Percentiles rank a stretch among this genome's conserved stretches.
phyloP scores from a whole-genome alignment of 2,797 vertebrate genomes.

The Myripristis jacobus region DNA sequence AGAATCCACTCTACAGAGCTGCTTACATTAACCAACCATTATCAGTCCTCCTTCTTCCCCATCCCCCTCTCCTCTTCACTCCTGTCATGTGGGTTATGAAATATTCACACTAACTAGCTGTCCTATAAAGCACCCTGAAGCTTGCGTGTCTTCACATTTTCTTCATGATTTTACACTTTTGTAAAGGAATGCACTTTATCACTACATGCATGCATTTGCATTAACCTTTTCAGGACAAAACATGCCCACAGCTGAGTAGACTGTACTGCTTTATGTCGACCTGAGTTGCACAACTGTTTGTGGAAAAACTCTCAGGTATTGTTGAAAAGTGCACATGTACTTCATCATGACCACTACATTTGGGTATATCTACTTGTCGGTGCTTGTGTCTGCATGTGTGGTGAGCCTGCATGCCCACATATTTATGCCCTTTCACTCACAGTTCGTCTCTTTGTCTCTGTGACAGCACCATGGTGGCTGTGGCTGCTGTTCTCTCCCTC shows the following conservation, averaged over 20 bases:
- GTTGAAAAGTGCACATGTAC: neutral
- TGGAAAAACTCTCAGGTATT: neutral
- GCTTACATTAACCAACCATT: slow-evolving; percentile 39
- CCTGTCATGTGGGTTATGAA: slow-evolving; percentile 77
- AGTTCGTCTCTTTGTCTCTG: slow-evolving; percentile 99
- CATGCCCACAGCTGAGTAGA: neutral
- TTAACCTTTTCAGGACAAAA: slow-evolving; percentile 12
- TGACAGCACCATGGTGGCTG: slow-evolving; percentile 97
- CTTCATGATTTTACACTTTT: slow-evolving; percentile 19
- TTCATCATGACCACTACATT: neutral
- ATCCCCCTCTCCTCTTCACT: slow-evolving; percentile 55
- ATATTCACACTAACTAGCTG: slow-evolving; percentile 79
- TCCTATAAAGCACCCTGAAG: slow-evolving; percentile 62
- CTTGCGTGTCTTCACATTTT: slow-evolving; percentile 47
- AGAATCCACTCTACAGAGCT: slow-evolving; percentile 29
- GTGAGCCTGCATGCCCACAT: slow-evolving; percentile 36
- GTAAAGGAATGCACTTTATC: slow-evolving; percentile 28
- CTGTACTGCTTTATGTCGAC: neutral
- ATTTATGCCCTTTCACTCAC: slow-evolving; percentile 85
- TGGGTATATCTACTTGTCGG: slow-evolving; percentile 19
- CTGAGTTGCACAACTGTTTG: neutral
- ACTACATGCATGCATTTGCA: slow-evolving; percentile 14
- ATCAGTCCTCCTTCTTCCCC: slow-evolving; percentile 36
- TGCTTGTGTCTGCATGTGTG: slow-evolving; percentile 58
- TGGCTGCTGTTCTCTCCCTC: slow-evolving; percentile 83